A percentile compares a stretch with the other conserved stretches of the same genome.
Evolutionary conservation across 2,888 invertebrate genomes (phyloP).

Genomic region (Dromius quadrimaculatus): DNA sequence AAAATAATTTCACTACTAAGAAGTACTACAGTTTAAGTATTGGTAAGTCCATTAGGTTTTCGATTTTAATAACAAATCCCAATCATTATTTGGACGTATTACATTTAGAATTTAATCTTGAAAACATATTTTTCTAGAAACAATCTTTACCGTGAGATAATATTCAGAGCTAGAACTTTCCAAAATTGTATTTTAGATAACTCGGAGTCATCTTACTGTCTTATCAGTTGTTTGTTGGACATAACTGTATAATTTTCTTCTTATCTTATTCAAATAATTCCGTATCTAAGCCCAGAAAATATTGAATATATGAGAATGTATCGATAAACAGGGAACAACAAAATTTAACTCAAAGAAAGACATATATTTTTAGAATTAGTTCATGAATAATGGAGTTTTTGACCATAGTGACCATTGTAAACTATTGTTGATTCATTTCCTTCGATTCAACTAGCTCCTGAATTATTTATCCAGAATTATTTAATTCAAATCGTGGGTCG

Average conservation of each 20-base stretch:
- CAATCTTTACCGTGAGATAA: no score
- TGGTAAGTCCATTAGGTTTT: no score
- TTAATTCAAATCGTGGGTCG: constrained; percentile 15
- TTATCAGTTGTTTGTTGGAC: constrained; percentile 26
- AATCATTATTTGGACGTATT: no score
- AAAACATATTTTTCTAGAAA: no score
- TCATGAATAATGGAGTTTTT: background rate
- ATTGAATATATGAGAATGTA: constrained; percentile 25
- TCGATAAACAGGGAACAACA: constrained; percentile 12
- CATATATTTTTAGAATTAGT: background rate
- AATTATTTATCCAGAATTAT: constrained; percentile 10
- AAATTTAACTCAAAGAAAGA: constrained; percentile 8
- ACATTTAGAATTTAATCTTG: no score
- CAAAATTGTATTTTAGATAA: no score
- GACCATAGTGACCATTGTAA: background rate
- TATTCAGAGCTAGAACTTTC: no score
- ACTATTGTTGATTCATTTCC: constrained; percentile 34
- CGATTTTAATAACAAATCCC: no score
- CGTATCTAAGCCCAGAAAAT: constrained; percentile 2
- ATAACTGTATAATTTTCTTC: constrained; percentile 7
- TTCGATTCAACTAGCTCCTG: constrained; percentile 14
- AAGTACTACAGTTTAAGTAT: no score
- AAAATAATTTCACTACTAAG: background rate
- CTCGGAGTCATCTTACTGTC: no score
- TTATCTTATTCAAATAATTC: constrained; percentile 27